A percentile compares a stretch with the other conserved stretches of the same genome.
phyloP scores from a whole-genome alignment of 2,113 vertebrate genomes.

The Syngnathus typhle region DNA sequence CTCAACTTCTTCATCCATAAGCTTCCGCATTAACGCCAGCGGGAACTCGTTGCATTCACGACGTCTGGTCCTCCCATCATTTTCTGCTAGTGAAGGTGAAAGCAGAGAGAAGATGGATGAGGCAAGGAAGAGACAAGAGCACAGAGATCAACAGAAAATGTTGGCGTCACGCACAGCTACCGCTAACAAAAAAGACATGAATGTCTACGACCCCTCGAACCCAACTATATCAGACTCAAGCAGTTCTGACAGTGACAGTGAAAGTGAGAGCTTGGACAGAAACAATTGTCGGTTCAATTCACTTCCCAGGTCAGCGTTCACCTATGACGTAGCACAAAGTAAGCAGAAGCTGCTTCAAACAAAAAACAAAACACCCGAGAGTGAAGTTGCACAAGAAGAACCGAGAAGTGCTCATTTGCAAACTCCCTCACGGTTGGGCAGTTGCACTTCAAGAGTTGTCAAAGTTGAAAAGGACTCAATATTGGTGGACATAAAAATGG shows the following conservation, averaged over 20 bases:
- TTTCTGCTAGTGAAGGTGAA: constrained; percentile 47
- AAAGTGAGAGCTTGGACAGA: constrained; percentile 30
- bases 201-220: constrained; percentile 90
- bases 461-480: constrained; percentile 36
- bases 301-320: constrained; percentile 8
- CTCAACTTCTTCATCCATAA: constrained; percentile 70
- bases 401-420: constrained; percentile 10
- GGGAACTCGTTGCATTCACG: constrained; percentile 78
- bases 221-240: constrained; percentile 88
- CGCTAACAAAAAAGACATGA: constrained; percentile 72
- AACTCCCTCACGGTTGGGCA: constrained; percentile 7
- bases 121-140: constrained; percentile 57
- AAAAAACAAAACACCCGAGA: constrained; percentile 52
- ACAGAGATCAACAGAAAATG: constrained; percentile 54
- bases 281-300: constrained; percentile 3
- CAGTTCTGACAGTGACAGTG: constrained; percentile 64
- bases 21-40: constrained; percentile 86
- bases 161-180: constrained; percentile 41
- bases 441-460: constrained; percentile 4
- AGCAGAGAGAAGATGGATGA: constrained; percentile 67
- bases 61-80: constrained; percentile 62
- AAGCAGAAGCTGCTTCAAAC: constrained; percentile 17
- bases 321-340: constrained; percentile 4
- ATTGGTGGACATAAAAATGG: constrained; percentile 16
- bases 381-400: constrained; percentile 25